Conservation (phyloP, 1,140 invertebrate species). For the Zaprionus gabonicus region DNA sequence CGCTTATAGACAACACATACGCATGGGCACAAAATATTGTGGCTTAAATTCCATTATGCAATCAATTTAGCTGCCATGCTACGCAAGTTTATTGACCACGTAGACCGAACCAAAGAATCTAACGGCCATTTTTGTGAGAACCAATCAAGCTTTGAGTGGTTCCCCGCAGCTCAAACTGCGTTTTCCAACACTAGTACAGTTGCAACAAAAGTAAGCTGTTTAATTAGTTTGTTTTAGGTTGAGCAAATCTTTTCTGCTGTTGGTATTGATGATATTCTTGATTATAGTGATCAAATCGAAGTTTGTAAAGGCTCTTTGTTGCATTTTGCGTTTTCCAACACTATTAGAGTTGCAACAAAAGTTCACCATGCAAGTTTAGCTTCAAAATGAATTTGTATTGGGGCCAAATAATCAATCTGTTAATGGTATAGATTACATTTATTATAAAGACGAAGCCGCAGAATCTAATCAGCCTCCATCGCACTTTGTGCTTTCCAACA, state of each 20-base stretch:
- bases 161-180: background rate
- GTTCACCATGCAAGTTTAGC: background rate
- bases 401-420: too few relatives aligned
- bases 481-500: background rate
- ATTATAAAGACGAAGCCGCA: too few relatives aligned
- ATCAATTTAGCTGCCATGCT: conserved; percentile 76
- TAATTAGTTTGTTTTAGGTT: background rate
- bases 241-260: background rate
- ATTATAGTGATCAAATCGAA: too few relatives aligned
- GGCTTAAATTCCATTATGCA: conserved; percentile 79
- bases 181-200: conserved; percentile 37
- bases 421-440: too few relatives aligned
- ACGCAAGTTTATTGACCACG: conserved; percentile 80
- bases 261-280: too few relatives aligned
- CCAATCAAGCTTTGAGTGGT: background rate
- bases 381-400: too few relatives aligned
- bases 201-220: conserved; percentile 5
- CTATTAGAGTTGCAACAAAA: conserved; percentile 6
- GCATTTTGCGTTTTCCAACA: background rate
- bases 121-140: conserved; percentile 29
- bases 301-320: too few relatives aligned
- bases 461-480: too few relatives aligned
- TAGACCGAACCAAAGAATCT: conserved; percentile 7
- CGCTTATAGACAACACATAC: conserved; percentile 12
- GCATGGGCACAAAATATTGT: conserved; percentile 33